These are phyloP conservation scores for Gymnogyps californianus DNA, from an alignment of 2,113 vertebrate genomes.

Conservation along the genomic window DNA sequence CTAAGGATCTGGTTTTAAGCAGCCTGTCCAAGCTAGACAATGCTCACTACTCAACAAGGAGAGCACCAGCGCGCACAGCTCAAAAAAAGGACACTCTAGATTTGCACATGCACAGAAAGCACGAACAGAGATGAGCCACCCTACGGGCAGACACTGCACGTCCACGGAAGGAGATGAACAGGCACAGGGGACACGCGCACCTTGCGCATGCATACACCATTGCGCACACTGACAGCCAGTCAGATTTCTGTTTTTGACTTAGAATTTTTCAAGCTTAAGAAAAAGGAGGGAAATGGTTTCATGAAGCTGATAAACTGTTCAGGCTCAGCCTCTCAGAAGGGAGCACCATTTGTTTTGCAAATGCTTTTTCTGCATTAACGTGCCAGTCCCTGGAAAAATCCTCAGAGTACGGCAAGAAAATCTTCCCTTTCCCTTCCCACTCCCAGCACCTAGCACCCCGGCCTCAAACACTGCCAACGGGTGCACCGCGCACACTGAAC, in stretches of 20 bases:
- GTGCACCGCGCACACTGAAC: neutral
- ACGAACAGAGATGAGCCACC: conserved; percentile 69
- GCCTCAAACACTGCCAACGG: neutral
- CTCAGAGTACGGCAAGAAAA: conserved; percentile 4
- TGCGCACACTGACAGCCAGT: neutral
- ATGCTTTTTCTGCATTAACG: neutral
- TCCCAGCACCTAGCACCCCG: conserved; percentile 22
- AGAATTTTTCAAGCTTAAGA: conserved; percentile 45
- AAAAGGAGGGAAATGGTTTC: neutral
- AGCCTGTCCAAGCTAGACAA: conserved; percentile 35
- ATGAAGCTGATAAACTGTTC: conserved; percentile 19
- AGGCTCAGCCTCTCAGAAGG: conserved; percentile 55
- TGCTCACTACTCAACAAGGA: conserved; percentile 58
- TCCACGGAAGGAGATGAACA: conserved; percentile 53
- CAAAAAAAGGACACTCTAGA: conserved; percentile 45
- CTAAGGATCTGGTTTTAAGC: neutral
- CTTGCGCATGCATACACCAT: conserved; percentile 71
- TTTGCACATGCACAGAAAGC: conserved; percentile 79
- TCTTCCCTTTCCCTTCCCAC: conserved; percentile 9
- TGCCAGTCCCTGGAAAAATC: conserved; percentile 45
- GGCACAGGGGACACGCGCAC: conserved; percentile 66
- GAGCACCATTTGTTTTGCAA: conserved; percentile 30
- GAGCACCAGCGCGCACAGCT: conserved; percentile 66
- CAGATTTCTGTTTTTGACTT: neutral
- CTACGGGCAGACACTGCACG: conserved; percentile 48